These are phyloP conservation scores for Muscina levida DNA, from an alignment of 2,888 invertebrate species.

Conservation along the genomic window DNA sequence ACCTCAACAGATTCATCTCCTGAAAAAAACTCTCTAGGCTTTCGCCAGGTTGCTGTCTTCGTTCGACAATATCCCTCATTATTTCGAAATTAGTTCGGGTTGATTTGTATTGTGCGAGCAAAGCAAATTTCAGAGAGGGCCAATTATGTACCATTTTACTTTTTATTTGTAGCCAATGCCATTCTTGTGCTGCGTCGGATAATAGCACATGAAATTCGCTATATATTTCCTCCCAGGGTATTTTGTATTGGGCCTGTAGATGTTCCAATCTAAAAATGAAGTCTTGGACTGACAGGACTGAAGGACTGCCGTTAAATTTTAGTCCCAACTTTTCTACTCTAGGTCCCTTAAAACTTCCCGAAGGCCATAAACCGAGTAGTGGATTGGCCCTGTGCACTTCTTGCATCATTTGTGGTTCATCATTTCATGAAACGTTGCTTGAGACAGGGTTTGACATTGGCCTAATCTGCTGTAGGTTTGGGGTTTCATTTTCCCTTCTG, in stretches of 20 bases:
- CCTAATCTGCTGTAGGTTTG: no score
- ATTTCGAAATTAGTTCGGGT: constrained; percentile 26
- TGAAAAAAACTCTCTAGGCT: constrained; percentile 18
- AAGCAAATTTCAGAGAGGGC: neutral
- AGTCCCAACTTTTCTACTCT: constrained; percentile 36
- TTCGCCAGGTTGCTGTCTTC: constrained; percentile 31
- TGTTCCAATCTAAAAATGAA: constrained; percentile 46
- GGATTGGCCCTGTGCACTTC: neutral
- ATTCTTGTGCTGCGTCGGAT: constrained; percentile 21
- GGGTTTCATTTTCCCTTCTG: no score
- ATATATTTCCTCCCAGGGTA: constrained; percentile 10
- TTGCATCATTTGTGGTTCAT: neutral
- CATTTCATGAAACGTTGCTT: no score
- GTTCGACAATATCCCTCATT: constrained; percentile 30
- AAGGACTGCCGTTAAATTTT: neutral
- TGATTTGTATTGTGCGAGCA: constrained; percentile 17
- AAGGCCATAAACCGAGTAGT: no score
- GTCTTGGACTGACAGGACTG: neutral
- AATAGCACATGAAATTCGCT: constrained; percentile 38
- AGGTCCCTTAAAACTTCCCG: neutral
- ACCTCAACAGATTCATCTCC: neutral
- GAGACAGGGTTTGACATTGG: no score
- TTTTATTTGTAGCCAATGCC: constrained; percentile 45
- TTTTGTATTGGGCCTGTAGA: constrained; percentile 18
- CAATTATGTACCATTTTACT: no score